These are phyloP conservation scores for Tragelaphus eurycerus DNA, from an alignment of 2,797 vertebrate genomes.

Conservation along the genomic window DNA sequence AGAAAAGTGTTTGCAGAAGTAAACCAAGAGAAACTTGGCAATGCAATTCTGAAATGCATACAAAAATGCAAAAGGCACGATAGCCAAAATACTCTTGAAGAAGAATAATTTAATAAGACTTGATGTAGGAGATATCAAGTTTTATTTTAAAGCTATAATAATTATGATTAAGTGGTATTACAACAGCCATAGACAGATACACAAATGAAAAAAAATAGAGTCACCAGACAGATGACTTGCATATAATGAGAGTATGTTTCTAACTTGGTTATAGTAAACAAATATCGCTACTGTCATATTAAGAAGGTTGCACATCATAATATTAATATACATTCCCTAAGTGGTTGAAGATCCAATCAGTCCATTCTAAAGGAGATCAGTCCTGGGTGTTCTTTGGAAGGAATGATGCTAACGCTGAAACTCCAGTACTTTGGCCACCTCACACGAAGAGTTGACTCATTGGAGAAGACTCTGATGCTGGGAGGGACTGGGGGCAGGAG, in stretches of 20 bases:
- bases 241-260: not conserved
- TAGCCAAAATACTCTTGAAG: too few relatives aligned
- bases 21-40: not conserved
- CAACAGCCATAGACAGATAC: not conserved
- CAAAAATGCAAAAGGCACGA: not conserved
- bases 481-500: too few relatives aligned
- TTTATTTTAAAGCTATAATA: too few relatives aligned
- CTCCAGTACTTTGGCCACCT: too few relatives aligned
- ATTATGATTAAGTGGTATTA: too few relatives aligned
- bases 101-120: too few relatives aligned
- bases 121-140: too few relatives aligned
- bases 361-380: too few relatives aligned
- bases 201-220: not conserved
- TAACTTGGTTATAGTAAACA: not conserved
- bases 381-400: too few relatives aligned
- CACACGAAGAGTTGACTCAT: too few relatives aligned
- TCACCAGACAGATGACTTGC: not conserved
- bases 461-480: too few relatives aligned
- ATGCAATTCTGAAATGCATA: not conserved
- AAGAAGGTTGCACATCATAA: not conserved
- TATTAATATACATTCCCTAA: not conserved
- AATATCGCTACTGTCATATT: not conserved
- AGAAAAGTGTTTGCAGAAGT: not conserved
- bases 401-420: too few relatives aligned
- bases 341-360: not conserved